Conservation (phyloP, 2,888 invertebrate genomes). For the Phalera bucephala region DNA sequence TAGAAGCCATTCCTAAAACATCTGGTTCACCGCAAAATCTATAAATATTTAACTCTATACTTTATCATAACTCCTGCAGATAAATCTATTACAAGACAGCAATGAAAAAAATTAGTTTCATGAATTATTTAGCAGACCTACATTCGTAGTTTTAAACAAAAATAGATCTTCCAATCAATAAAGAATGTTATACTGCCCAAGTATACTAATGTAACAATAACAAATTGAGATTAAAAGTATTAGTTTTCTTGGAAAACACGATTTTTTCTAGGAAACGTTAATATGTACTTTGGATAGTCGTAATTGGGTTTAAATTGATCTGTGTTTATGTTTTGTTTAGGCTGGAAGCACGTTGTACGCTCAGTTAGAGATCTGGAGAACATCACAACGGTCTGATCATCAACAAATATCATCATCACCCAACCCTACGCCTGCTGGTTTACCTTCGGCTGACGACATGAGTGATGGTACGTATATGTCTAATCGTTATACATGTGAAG, state of each 20-base stretch:
- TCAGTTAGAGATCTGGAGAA: constrained; percentile 90
- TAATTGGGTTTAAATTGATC: constrained; percentile 9
- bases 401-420: constrained; percentile 67
- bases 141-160: too few relatives aligned
- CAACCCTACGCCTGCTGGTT: constrained; percentile 58
- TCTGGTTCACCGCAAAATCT: constrained; percentile 6
- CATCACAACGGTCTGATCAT: constrained; percentile 78
- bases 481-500: too few relatives aligned
- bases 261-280: constrained; percentile 8
- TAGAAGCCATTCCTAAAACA: not conserved
- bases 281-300: constrained; percentile 10
- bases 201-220: constrained; percentile 2
- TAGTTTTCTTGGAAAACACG: constrained; percentile 10
- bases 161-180: constrained; percentile 4
- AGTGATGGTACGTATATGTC: constrained; percentile 85
- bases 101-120: constrained; percentile 30
- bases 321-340: constrained; percentile 72
- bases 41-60: constrained; percentile 7
- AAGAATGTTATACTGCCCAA: constrained; percentile 4
- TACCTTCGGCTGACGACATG: constrained; percentile 85
- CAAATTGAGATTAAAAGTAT: constrained; percentile 1
- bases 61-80: constrained; percentile 5
- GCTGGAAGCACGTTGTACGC: constrained; percentile 93
- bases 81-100: constrained; percentile 9
- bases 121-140: too few relatives aligned